Evolutionary conservation across 2,888 invertebrate species (phyloP), one percentile per base, ranked within the genome.

Genomic region (Polyploca ridens): DNA sequence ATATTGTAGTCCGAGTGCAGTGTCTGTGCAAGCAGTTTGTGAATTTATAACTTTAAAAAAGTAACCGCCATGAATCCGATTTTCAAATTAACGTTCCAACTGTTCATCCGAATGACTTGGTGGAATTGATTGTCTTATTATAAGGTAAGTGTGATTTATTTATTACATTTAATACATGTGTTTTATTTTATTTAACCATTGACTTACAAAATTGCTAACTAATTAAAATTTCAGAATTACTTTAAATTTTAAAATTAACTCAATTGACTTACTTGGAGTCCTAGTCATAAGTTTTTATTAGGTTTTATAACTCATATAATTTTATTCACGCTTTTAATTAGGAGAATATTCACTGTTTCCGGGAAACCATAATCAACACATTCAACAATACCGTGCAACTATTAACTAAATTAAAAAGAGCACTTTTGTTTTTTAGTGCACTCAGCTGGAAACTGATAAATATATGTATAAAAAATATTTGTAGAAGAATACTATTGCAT

Each of bases 401-500:
- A 64, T 62, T 46, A 46, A 14, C 6, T 46, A 49, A 54, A 13
- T 58, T n/a, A 14, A 33, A 33, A 58, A 33, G 8, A 6, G 27
- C 13, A 27, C 5, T 33, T 3, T 60, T 10, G 4, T 19, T 44
- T 19, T 66, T 69, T 67, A 58, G 66, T 63, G 63, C 70, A 86
- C 77, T 83, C 86, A 87, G 73, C 81, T 86, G 85, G 75, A 84
- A 85, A 83, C 71, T 83, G 78, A 85, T 88, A 88, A 83, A 78
- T 79, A 83, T 83, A 88, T 82, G 85, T 77, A 82, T 78, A 72
- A 83, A 87, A 81, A 87, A 87, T 83, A 83, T 89, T 88, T 81
- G 83, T 83, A 75, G 74, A 79, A 84, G 82, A 76, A 80, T 41
- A 74, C 81, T 84, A 83, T 81, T 85, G 85, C 84, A 83, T 78